A percentile compares a stretch with the other conserved stretches of the same genome.
Evolutionary conservation across 2,888 invertebrate genomes (phyloP).

Genomic region (Machimus rusticus): DNA sequence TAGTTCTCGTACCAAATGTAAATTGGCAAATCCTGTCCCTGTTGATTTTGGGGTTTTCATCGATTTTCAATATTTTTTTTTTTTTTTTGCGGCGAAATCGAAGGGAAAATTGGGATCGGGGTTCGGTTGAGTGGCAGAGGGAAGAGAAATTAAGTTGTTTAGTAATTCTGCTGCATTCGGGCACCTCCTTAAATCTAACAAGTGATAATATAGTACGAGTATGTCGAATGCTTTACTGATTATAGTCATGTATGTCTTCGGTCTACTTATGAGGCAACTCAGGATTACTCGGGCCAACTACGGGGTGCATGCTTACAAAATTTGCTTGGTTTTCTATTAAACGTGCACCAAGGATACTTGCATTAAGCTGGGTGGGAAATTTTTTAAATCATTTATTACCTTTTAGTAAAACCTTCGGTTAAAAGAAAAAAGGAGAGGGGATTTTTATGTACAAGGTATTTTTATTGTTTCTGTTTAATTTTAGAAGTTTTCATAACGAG

Average conservation of each 20-base stretch:
- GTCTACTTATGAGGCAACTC: constrained; percentile 20
- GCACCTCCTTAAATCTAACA: neutral
- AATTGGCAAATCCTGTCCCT: constrained; percentile 96
- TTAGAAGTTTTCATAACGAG: neutral
- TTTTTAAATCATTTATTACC: neutral
- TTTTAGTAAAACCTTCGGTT: neutral
- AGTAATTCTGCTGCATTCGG: neutral
- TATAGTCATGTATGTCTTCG: constrained; percentile 12
- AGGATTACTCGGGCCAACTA: neutral
- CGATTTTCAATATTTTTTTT: constrained; percentile 5
- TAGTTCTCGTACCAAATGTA: constrained; percentile 99
- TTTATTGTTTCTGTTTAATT: neutral
- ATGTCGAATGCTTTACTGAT: constrained; percentile 14
- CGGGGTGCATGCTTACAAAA: neutral
- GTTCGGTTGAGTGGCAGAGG: neutral
- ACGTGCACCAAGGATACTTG: neutral
- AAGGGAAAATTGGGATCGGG: neutral
- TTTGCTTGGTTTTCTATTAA: constrained; percentile 4
- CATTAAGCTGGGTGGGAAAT: neutral
- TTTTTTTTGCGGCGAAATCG: neutral
- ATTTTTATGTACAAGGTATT: neutral
- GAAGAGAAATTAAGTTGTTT: constrained; percentile 34
- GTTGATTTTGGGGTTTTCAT: constrained; percentile 54
- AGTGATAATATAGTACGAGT: neutral
- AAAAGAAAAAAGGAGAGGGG: neutral